A percentile compares a stretch with the other conserved stretches of the same genome.
These are phyloP conservation scores for Sebastes hubbsi DNA, from an alignment of 2,797 vertebrate species.

Conservation along the genomic window DNA sequence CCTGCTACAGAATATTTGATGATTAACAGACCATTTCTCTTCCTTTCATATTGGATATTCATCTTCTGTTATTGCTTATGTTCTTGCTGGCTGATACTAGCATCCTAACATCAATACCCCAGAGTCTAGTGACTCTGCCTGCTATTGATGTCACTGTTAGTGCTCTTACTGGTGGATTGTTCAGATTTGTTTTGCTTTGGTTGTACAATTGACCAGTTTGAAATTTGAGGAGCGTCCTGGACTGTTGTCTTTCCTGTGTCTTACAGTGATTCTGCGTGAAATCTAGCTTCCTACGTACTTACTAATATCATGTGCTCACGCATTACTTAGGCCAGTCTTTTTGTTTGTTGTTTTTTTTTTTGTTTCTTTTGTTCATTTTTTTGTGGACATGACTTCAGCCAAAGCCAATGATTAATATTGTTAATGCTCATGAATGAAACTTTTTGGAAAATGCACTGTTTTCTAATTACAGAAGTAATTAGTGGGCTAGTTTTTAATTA, in stretches of 20 bases:
- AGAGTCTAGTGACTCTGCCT: conserved; percentile 5
- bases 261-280: background rate
- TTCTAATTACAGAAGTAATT: conserved; percentile 75
- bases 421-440: conserved; percentile 48
- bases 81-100: background rate
- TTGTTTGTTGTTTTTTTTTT: background rate
- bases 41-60: background rate
- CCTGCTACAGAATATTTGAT: background rate
- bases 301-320: background rate
- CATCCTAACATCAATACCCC: background rate
- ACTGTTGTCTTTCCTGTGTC: background rate
- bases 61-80: background rate
- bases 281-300: background rate
- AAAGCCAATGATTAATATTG: conserved; percentile 40
- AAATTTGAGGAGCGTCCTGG: background rate
- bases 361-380: background rate
- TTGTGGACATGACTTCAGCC: conserved; percentile 23
- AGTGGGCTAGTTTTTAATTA: conserved; percentile 72
- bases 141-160: background rate
- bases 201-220: background rate
- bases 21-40: background rate
- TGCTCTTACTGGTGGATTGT: background rate
- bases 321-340: conserved; percentile 13
- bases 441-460: conserved; percentile 56
- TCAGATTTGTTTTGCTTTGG: background rate